Conservation (phyloP, 2,113 vertebrate genomes). For the Oncorhynchus mykiss region DNA sequence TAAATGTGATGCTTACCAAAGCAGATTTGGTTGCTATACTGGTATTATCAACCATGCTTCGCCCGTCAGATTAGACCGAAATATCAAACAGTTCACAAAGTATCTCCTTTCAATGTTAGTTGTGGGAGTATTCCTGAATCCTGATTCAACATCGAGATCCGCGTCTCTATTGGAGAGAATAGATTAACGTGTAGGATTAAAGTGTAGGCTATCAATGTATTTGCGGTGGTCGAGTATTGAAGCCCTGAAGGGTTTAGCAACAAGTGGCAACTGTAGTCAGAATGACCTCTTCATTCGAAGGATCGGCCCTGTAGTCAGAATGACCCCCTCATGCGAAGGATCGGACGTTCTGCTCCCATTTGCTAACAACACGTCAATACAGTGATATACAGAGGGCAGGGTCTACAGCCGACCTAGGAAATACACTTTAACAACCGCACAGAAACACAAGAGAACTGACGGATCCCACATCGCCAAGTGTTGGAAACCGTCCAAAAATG, state of each 20-base stretch:
- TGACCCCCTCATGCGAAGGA: conserved; percentile 59
- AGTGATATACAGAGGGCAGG: conserved; percentile 65
- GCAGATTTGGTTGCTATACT: conserved; percentile 73
- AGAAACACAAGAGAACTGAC: background rate
- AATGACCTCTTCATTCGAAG: conserved; percentile 56
- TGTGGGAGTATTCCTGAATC: conserved; percentile 28
- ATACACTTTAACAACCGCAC: conserved; percentile 39
- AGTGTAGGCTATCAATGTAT: conserved; percentile 21
- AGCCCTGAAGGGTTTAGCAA: conserved; percentile 68
- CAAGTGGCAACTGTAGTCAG: conserved; percentile 75
- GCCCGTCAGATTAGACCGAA: conserved; percentile 44
- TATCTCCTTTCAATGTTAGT: conserved; percentile 47
- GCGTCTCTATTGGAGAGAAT: conserved; percentile 23
- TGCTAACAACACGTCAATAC: conserved; percentile 72
- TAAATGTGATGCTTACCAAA: conserved; percentile 73
- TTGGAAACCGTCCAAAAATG: background rate
- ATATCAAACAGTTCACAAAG: conserved; percentile 39
- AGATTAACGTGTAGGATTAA: conserved; percentile 12
- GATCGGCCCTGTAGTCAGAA: conserved; percentile 65
- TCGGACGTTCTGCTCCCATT: conserved; percentile 70
- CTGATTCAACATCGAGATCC: conserved; percentile 51
- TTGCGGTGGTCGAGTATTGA: conserved; percentile 33
- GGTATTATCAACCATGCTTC: conserved; percentile 81
- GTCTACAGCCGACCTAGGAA: conserved; percentile 50
- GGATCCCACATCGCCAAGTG: background rate